phyloP scores from a whole-genome alignment of 2,888 invertebrate species.

The Bruchidius siliquastri region DNA sequence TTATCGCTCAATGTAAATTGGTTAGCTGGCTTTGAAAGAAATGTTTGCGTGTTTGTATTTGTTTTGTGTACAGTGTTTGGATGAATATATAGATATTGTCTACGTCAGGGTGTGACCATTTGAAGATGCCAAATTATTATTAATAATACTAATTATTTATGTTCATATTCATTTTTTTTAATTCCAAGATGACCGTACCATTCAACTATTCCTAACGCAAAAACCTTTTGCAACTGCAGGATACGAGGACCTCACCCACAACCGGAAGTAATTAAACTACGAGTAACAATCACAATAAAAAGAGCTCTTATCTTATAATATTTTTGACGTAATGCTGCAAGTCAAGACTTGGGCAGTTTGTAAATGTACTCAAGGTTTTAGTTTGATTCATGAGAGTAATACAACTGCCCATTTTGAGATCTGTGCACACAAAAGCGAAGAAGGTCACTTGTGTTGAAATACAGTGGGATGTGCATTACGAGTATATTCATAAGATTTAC shows the following conservation, averaged over 20 bases:
- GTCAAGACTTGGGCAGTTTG: background rate
- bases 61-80: too few species aligned
- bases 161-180: too few species aligned
- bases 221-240: background rate
- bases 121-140: too few species aligned
- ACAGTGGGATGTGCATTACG: background rate
- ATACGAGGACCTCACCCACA: background rate
- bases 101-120: too few species aligned
- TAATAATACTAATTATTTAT: too few species aligned
- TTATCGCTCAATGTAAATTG: too few species aligned
- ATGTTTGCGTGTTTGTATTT: too few species aligned
- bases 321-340: background rate
- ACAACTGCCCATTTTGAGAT: background rate
- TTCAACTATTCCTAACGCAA: background rate
- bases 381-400: background rate
- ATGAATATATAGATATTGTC: too few species aligned
- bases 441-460: background rate
- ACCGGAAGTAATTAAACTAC: background rate
- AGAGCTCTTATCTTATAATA: background rate
- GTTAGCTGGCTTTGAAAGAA: too few species aligned
- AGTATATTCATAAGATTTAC: background rate
- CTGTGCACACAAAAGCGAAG: background rate
- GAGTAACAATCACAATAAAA: background rate
- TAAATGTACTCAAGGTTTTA: background rate
- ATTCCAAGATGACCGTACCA: background rate